These are phyloP conservation scores for Troides oblongomaculatus DNA, from an alignment of 2,888 invertebrate species.

Conservation along the genomic window DNA sequence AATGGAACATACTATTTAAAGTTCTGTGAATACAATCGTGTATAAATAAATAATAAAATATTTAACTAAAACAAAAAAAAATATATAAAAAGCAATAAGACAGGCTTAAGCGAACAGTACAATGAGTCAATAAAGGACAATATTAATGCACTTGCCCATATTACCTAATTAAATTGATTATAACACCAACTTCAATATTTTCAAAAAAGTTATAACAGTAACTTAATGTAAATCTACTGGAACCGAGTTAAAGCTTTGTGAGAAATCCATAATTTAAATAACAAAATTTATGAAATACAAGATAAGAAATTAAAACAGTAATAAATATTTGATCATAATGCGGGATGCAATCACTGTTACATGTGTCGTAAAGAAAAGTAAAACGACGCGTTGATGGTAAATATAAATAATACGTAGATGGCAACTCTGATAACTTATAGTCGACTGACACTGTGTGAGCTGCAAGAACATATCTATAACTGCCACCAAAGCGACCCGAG, in stretches of 20 bases:
- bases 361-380: slow-evolving; percentile 44
- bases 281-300: slow-evolving; percentile 77
- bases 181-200: slow-evolving; percentile 78
- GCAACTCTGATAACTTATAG: slow-evolving; percentile 33
- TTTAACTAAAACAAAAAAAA: slow-evolving; percentile 72
- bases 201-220: slow-evolving; percentile 77
- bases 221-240: slow-evolving; percentile 79
- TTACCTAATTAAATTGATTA: slow-evolving; percentile 78
- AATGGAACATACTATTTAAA: slow-evolving; percentile 52
- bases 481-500: slow-evolving; percentile 73
- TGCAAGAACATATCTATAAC: slow-evolving; percentile 56
- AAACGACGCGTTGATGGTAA: slow-evolving; percentile 58
- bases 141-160: slow-evolving; percentile 79
- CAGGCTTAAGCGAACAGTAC: slow-evolving; percentile 75
- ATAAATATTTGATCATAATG: slow-evolving; percentile 79
- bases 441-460: slow-evolving; percentile 47
- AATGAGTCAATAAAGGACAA: slow-evolving; percentile 75
- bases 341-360: slow-evolving; percentile 53
- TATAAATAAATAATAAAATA: slow-evolving; percentile 80
- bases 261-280: slow-evolving; percentile 78
- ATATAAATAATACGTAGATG: slow-evolving; percentile 40
- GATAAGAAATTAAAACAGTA: slow-evolving; percentile 74
- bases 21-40: slow-evolving; percentile 58
- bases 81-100: slow-evolving; percentile 66
- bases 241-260: slow-evolving; percentile 80